Conservation (phyloP, 1,140 invertebrate species). For the Phymorhynchus buccinoides region DNA sequence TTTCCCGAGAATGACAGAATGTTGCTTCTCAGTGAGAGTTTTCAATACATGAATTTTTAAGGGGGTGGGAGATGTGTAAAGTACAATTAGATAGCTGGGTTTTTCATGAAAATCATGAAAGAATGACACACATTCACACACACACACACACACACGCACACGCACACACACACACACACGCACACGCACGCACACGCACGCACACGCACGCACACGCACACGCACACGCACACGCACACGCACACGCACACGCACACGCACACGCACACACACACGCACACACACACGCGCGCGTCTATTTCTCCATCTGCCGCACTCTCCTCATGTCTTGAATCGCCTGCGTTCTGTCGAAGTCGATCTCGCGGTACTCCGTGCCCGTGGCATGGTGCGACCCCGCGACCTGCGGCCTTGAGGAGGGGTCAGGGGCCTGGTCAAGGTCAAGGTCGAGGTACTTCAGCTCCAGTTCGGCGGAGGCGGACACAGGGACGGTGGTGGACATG, state of each 20-base stretch:
- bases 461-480: slow-evolving; percentile 29
- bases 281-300: not conserved
- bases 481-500: slow-evolving; percentile 45
- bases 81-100: too few species aligned
- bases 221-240: not conserved
- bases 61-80: too few species aligned
- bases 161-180: not conserved
- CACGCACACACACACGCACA: not conserved
- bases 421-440: slow-evolving; percentile 45
- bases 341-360: slow-evolving; percentile 65
- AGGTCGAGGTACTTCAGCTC: slow-evolving; percentile 63
- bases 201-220: not conserved
- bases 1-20: too few species aligned
- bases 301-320: not conserved
- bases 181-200: not conserved
- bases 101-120: too few species aligned
- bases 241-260: not conserved
- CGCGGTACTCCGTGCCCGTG: slow-evolving; percentile 59
- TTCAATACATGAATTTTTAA: too few species aligned
- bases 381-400: slow-evolving; percentile 40
- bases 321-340: slow-evolving; percentile 56
- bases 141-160: too few species aligned
- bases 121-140: too few species aligned
- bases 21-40: too few species aligned
- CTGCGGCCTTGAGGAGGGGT: slow-evolving; percentile 23